Percentiles rank a stretch among this genome's conserved stretches.
These are phyloP conservation scores for Tetragonula carbonaria DNA, from an alignment of 2,888 invertebrate species.

Conservation along the genomic window DNA sequence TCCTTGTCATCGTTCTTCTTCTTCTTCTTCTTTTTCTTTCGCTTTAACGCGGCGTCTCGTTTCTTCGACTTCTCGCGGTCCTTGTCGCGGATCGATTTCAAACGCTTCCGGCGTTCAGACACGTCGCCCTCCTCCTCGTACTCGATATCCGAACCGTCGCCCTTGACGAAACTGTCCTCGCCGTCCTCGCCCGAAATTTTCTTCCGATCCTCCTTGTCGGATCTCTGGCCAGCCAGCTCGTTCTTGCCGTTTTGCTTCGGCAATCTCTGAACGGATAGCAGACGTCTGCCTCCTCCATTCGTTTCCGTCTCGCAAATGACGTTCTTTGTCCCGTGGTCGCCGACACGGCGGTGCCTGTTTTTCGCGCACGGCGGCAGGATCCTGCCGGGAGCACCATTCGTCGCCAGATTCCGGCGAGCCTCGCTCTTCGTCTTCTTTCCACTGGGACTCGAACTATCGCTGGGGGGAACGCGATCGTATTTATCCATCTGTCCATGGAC, in stretches of 20 bases:
- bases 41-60: conserved; percentile 4
- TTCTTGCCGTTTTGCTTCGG: not conserved
- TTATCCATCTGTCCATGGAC: not conserved
- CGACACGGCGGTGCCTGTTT: not conserved
- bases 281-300: conserved; percentile 25
- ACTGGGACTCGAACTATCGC: not conserved
- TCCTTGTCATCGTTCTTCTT: conserved; percentile 18
- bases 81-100: conserved; percentile 9
- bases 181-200: not conserved
- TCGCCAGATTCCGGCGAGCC: not conserved
- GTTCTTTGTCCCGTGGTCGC: not conserved
- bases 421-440: not conserved
- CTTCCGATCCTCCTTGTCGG: not conserved
- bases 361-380: conserved; percentile 33
- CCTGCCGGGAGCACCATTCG: not conserved
- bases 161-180: not conserved
- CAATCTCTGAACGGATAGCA: conserved; percentile 29
- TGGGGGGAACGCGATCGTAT: not conserved
- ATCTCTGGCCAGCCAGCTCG: not conserved
- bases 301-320: not conserved
- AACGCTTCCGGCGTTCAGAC: not conserved
- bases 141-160: not conserved
- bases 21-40: conserved; percentile 3
- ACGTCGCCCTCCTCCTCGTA: not conserved
- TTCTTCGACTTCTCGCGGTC: conserved; percentile 28